Evolutionary conservation across 1,140 invertebrate genomes (phyloP).

Genomic region (Diabrotica virgifera): DNA sequence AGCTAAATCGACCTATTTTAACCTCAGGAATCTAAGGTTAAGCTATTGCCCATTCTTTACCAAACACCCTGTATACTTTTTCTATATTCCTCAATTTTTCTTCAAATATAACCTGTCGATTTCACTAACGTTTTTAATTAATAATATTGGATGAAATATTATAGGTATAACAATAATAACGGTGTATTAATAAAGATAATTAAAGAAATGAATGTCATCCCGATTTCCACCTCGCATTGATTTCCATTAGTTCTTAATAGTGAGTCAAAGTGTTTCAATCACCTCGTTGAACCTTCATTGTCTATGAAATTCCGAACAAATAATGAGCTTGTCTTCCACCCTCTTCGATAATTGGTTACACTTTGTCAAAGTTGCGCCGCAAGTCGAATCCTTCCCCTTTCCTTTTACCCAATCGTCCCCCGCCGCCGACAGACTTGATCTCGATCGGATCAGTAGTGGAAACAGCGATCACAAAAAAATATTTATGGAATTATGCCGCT

Average conservation of each 20-base stretch:
- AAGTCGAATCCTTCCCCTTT: slow-evolving; percentile 9
- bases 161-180: background rate
- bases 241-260: slow-evolving; percentile 5
- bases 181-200: background rate
- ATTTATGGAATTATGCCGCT: background rate
- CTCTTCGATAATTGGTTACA: slow-evolving; percentile 18
- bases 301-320: slow-evolving; percentile 14
- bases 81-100: too few species aligned
- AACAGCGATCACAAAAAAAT: background rate
- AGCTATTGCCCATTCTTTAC: too few species aligned
- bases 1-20: too few species aligned
- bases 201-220: background rate
- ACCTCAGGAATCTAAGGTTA: too few species aligned
- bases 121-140: too few species aligned
- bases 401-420: background rate
- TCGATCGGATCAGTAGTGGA: background rate
- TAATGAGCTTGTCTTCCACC: slow-evolving; percentile 16
- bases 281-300: slow-evolving; percentile 10
- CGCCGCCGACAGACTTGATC: background rate
- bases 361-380: slow-evolving; percentile 18
- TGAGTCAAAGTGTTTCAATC: background rate
- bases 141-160: too few species aligned
- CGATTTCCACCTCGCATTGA: background rate
- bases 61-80: too few species aligned
- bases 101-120: too few species aligned